Percentiles rank a stretch among this genome's conserved stretches.
These are phyloP conservation scores for Nematolebias whitei DNA, from an alignment of 2,113 vertebrate species.

Conservation along the genomic window DNA sequence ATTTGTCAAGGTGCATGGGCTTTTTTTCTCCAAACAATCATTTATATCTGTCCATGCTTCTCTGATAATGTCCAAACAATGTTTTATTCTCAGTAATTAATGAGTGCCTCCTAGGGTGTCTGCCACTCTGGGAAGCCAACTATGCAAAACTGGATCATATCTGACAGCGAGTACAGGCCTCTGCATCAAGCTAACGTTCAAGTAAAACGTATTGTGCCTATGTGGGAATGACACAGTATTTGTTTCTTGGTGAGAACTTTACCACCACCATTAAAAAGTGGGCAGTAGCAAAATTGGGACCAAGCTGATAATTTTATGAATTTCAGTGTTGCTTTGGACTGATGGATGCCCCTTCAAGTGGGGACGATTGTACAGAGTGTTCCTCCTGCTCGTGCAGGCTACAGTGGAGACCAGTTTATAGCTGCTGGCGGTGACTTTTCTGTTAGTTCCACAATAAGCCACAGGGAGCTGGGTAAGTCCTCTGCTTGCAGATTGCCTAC, in stretches of 20 bases:
- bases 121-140: conserved; percentile 23
- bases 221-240: conserved; percentile 37
- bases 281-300: conserved; percentile 8
- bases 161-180: conserved; percentile 36
- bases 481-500: conserved; percentile 71
- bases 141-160: conserved; percentile 29
- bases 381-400: conserved; percentile 29
- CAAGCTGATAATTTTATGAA: neutral
- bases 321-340: conserved; percentile 18
- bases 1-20: conserved; percentile 24
- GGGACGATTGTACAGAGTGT: conserved; percentile 15
- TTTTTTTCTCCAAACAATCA: neutral
- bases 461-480: conserved; percentile 74
- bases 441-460: conserved; percentile 60
- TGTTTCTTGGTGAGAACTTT: conserved; percentile 14
- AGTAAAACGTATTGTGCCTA: conserved; percentile 39
- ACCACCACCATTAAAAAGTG: conserved; percentile 18
- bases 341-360: conserved; percentile 11
- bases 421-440: conserved; percentile 53
- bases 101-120: conserved; percentile 20
- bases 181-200: conserved; percentile 36
- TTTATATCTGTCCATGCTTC: conserved; percentile 11
- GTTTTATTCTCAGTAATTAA: conserved; percentile 48
- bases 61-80: conserved; percentile 39
- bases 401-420: conserved; percentile 16